A percentile compares a stretch with the other conserved stretches of the same genome.
These are phyloP conservation scores for Zaprionus tsacasi DNA, from an alignment of 1,140 invertebrate genomes.

Conservation along the genomic window DNA sequence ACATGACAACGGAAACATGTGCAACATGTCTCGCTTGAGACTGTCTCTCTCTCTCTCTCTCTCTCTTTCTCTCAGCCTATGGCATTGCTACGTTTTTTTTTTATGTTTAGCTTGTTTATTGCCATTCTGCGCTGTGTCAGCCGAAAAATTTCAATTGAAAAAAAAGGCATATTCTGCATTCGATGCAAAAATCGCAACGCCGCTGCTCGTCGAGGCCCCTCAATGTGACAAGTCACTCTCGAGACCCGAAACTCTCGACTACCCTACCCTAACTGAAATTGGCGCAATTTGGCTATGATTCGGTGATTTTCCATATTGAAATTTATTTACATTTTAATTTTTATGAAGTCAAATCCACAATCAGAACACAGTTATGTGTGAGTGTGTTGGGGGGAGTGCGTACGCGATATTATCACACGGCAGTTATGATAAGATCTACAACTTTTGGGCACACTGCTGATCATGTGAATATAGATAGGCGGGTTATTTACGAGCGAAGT, in stretches of 20 bases:
- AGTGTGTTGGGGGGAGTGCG: conserved; percentile 58
- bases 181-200: conserved; percentile 22
- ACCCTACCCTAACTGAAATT: neutral
- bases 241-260: neutral
- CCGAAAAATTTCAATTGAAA: conserved; percentile 41
- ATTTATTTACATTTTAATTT: conserved; percentile 58
- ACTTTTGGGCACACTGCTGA: conserved; percentile 34
- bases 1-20: conserved; percentile 44
- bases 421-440: conserved; percentile 24
- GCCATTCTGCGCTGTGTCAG: conserved; percentile 48
- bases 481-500: neutral
- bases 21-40: conserved; percentile 26
- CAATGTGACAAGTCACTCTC: conserved; percentile 56
- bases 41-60: conserved; percentile 7
- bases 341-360: conserved; percentile 52
- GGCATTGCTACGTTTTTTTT: conserved; percentile 49
- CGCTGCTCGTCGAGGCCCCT: conserved; percentile 8
- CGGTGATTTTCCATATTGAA: conserved; percentile 67
- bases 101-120: conserved; percentile 4
- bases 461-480: conserved; percentile 45
- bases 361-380: conserved; percentile 38
- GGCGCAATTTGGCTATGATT: conserved; percentile 23
- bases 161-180: conserved; percentile 36
- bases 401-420: conserved; percentile 48
- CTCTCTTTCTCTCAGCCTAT: neutral